Evolutionary conservation across 2,113 vertebrate species (phyloP).

Genomic region (Genyomyrus donnyi): DNA sequence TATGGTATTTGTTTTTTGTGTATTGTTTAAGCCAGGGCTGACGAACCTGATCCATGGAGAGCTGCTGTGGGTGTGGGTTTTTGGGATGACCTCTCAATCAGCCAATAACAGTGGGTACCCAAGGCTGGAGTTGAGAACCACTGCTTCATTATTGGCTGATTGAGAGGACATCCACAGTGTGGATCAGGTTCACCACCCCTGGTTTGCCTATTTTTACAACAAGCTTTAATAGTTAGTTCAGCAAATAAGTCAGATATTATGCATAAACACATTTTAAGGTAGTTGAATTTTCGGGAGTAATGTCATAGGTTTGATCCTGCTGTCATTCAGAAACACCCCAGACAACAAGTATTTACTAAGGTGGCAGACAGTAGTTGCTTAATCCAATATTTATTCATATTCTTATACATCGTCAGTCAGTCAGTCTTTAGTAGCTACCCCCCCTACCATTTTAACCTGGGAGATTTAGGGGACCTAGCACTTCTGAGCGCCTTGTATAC

Average conservation of each 20-base stretch:
- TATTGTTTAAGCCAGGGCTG: too few relatives aligned
- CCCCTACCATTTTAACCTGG: neutral
- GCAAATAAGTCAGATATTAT: neutral
- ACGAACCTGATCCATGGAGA: too few relatives aligned
- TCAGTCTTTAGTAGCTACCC: neutral
- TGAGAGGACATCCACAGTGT: too few relatives aligned
- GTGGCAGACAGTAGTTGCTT: neutral
- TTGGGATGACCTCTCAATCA: too few relatives aligned
- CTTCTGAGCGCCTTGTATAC: neutral
- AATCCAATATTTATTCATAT: neutral
- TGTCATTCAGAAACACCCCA: neutral
- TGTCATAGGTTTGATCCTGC: neutral
- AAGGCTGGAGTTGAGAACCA: too few relatives aligned
- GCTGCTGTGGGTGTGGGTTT: too few relatives aligned
- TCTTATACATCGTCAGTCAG: neutral
- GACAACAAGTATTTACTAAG: neutral
- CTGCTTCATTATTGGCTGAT: too few relatives aligned
- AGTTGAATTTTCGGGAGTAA: neutral
- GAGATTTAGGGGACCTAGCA: neutral
- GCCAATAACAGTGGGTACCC: too few relatives aligned
- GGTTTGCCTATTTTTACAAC: too few relatives aligned
- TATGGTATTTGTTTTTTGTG: too few relatives aligned
- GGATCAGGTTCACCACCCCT: too few relatives aligned
- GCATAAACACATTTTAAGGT: neutral
- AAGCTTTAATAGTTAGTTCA: too few relatives aligned